Evolutionary conservation across 2,113 vertebrate genomes (phyloP).

Genomic region (Zapornia atra): DNA sequence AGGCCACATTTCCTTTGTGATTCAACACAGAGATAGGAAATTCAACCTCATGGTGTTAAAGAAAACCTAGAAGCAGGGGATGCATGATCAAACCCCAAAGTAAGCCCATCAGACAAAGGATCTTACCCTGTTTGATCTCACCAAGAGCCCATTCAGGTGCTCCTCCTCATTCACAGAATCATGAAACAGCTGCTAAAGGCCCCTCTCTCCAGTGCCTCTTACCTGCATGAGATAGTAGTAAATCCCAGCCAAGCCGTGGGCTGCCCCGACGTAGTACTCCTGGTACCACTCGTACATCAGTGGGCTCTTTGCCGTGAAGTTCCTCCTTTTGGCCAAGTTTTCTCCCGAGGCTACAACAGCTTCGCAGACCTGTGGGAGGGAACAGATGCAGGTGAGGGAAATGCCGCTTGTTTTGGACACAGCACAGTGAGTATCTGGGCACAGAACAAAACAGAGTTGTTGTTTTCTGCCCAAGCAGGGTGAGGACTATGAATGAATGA

Average conservation of each 20-base stretch:
- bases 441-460: not conserved
- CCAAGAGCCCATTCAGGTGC: not conserved
- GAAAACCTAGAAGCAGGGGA: not conserved
- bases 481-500: not conserved
- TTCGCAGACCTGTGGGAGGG: constrained; percentile 82
- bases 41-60: not conserved
- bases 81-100: not conserved
- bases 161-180: not conserved
- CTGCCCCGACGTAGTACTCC: constrained; percentile 93
- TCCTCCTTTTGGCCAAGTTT: constrained; percentile 82
- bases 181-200: not conserved
- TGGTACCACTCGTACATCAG: constrained; percentile 97
- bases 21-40: not conserved
- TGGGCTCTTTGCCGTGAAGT: constrained; percentile 84
- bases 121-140: not conserved
- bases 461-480: not conserved
- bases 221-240: constrained; percentile 98
- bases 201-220: not conserved
- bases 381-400: not conserved
- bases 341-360: constrained; percentile 87
- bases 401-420: not conserved
- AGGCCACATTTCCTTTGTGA: not conserved
- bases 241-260: constrained; percentile 94
- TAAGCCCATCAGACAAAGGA: not conserved
- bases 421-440: not conserved